These are phyloP conservation scores for Epirrita christyi DNA, from an alignment of 2,888 invertebrate genomes.

Conservation along the genomic window DNA sequence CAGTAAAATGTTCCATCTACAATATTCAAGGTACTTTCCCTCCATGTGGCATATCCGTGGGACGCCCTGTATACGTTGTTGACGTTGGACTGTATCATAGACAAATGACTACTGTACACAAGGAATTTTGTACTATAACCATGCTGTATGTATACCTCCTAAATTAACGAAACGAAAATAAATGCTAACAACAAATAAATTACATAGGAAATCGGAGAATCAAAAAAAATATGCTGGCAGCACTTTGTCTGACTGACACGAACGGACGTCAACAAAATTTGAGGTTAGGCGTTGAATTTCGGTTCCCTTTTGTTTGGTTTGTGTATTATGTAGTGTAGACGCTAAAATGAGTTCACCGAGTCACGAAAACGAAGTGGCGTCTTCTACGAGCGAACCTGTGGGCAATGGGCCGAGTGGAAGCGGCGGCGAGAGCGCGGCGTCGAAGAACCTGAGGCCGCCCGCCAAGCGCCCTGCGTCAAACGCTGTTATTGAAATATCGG, in stretches of 20 bases:
- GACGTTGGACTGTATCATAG: no score
- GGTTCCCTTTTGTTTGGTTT: slow-evolving; percentile 69
- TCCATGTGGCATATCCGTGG: no score
- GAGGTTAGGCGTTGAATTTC: slow-evolving; percentile 78
- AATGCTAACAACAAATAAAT: no score
- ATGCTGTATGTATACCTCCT: no score
- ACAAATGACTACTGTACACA: no score
- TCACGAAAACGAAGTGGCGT: slow-evolving; percentile 69
- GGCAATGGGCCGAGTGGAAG: slow-evolving; percentile 49
- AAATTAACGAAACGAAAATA: no score
- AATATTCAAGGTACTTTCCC: no score
- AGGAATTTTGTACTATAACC: no score
- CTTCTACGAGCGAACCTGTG: slow-evolving; percentile 54
- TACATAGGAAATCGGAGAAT: no score
- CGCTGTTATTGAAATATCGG: slow-evolving; percentile 77
- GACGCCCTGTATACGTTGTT: no score
- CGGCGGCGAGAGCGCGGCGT: slow-evolving; percentile 47
- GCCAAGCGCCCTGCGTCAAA: slow-evolving; percentile 68
- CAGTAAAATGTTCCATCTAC: no score
- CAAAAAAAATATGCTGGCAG: no score
- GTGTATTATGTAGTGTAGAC: slow-evolving; percentile 74
- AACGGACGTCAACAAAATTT: slow-evolving; percentile 68
- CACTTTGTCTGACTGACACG: not conserved
- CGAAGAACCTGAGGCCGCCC: slow-evolving; percentile 62
- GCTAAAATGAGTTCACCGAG: slow-evolving; percentile 74